phyloP scores from a whole-genome alignment of 2,797 vertebrate species.

The Acipenser ruthenus region DNA sequence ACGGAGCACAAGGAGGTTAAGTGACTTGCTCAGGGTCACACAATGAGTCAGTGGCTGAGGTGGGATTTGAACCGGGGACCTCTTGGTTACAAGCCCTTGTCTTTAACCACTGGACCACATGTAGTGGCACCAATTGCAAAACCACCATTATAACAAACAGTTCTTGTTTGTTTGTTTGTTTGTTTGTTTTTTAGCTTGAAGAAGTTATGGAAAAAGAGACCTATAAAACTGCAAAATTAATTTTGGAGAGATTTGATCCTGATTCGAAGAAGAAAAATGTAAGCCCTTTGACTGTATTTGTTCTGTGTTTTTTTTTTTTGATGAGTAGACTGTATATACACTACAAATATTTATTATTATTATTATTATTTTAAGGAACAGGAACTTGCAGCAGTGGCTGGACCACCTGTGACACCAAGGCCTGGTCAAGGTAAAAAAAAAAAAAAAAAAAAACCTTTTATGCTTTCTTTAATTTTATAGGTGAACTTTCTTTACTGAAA shows the following conservation, averaged over 20 bases:
- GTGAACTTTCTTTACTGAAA: too few relatives aligned
- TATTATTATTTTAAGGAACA: constrained; percentile 61
- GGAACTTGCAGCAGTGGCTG: constrained; percentile 67
- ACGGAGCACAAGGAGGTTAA: too few relatives aligned
- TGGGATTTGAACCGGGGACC: too few relatives aligned
- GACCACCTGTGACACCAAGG: constrained; percentile 69
- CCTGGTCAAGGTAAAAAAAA: constrained; percentile 80
- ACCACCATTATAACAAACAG: too few relatives aligned
- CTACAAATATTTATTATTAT: constrained; percentile 10
- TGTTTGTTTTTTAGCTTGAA: constrained; percentile 68
- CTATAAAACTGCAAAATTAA: constrained; percentile 91
- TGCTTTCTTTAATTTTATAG: not conserved
- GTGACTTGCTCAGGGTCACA: too few relatives aligned
- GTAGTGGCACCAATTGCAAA: too few relatives aligned
- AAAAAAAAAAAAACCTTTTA: not conserved
- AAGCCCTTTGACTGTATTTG: constrained; percentile 27
- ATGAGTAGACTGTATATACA: not conserved
- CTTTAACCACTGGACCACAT: too few relatives aligned
- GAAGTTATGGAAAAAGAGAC: constrained; percentile 98
- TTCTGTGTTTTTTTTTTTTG: not conserved
- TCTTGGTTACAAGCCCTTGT: too few relatives aligned
- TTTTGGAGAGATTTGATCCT: constrained; percentile 91
- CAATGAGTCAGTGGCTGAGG: too few relatives aligned
- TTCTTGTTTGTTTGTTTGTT: not conserved
- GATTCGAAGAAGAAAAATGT: constrained; percentile 82